These are phyloP conservation scores for Poeciliopsis gracilis DNA, from an alignment of 2,797 vertebrate genomes.

Conservation along the genomic window DNA sequence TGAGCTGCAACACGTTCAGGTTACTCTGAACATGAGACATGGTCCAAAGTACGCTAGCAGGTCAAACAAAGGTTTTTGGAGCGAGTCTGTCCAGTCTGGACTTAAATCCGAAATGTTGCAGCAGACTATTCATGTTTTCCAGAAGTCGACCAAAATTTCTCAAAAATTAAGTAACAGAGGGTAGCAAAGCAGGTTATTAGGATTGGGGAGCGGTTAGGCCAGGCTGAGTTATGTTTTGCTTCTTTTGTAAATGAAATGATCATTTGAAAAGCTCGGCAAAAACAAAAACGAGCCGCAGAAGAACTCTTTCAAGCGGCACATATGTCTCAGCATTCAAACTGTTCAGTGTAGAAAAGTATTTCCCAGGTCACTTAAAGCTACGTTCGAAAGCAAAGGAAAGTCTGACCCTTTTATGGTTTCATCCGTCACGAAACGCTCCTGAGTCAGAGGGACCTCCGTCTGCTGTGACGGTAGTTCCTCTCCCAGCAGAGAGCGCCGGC, in stretches of 20 bases:
- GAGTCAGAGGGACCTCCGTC: conserved; percentile 84
- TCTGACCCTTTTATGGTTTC: conserved; percentile 9
- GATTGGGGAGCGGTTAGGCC: neutral
- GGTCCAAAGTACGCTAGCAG: neutral
- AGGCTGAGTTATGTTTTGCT: neutral
- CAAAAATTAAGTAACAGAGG: too few species aligned
- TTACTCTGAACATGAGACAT: neutral
- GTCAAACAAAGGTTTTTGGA: neutral
- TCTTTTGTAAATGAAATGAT: too few species aligned
- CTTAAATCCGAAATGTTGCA: neutral
- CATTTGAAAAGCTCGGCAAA: neutral
- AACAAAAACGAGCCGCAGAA: neutral
- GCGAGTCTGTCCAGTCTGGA: neutral
- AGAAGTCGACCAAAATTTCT: neutral
- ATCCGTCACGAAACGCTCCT: conserved; percentile 5
- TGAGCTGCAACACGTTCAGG: neutral
- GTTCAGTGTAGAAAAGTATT: conserved; percentile 33
- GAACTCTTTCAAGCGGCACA: neutral
- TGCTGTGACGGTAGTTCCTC: conserved; percentile 56
- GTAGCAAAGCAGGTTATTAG: neutral
- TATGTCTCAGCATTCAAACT: neutral
- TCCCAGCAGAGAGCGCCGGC: conserved; percentile 65
- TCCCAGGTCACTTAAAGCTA: conserved; percentile 10
- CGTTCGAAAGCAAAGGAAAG: conserved; percentile 13
- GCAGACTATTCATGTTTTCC: neutral